phyloP scores from a whole-genome alignment of 2,113 vertebrate genomes.

The Pseudorasbora parva region DNA sequence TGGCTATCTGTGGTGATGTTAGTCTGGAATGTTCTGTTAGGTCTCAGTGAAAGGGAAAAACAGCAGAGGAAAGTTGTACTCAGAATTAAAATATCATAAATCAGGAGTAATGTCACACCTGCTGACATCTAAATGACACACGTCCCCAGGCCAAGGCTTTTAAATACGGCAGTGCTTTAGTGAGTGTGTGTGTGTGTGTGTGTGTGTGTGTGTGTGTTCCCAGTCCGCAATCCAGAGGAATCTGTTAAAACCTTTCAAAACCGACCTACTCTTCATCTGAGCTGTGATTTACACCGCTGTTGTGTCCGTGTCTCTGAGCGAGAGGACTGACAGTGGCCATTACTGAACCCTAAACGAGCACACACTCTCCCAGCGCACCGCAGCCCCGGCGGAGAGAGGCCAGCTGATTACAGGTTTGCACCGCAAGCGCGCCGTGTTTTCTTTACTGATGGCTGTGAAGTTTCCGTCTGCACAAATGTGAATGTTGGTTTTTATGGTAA shows the following conservation, averaged over 20 bases:
- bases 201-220: conserved; percentile 28
- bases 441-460: neutral
- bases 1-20: neutral
- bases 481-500: conserved; percentile 13
- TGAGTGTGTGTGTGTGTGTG: conserved; percentile 34
- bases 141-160: neutral
- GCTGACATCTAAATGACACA: conserved; percentile 38
- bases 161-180: neutral
- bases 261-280: conserved; percentile 19
- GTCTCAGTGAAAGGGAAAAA: conserved; percentile 1
- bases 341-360: conserved; percentile 38
- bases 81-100: conserved; percentile 12
- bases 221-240: neutral
- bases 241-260: neutral
- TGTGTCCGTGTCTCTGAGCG: neutral
- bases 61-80: conserved; percentile 7
- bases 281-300: conserved; percentile 29
- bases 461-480: neutral
- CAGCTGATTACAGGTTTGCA: conserved; percentile 44
- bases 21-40: conserved; percentile 9
- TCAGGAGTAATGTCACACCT: conserved; percentile 30
- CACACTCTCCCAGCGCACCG: neutral
- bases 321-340: conserved; percentile 15
- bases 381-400: neutral
- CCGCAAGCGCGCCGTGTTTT: neutral